A percentile compares a stretch with the other conserved stretches of the same genome.
Evolutionary conservation across 2,888 invertebrate genomes (phyloP).

Genomic region (Aplocera efformata): DNA sequence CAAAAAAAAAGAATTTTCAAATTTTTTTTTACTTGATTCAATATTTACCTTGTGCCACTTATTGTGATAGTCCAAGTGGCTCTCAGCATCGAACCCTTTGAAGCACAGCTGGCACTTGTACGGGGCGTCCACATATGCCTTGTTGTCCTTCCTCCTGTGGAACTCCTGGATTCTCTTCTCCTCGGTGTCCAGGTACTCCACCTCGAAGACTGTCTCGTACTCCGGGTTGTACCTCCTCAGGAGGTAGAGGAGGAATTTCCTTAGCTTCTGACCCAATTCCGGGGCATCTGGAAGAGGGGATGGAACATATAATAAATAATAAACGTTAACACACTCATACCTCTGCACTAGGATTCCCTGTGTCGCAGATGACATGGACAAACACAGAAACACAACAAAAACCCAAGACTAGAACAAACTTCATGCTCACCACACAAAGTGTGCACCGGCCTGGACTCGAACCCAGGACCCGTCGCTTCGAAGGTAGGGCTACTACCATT

Average conservation of each 20-base stretch:
- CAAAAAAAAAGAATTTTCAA: no score
- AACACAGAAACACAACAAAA: no score
- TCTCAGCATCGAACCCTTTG: slow-evolving; percentile 16
- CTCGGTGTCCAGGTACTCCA: slow-evolving; percentile 17
- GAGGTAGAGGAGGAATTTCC: slow-evolving; percentile 15
- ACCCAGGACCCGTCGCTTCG: no score
- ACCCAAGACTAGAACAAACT: no score
- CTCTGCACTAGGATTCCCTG: no score
- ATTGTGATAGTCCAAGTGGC: slow-evolving; percentile 16
- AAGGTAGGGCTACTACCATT: no score
- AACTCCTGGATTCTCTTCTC: slow-evolving; percentile 17
- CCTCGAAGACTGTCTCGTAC: slow-evolving; percentile 15
- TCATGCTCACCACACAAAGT: no score
- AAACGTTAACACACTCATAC: no score
- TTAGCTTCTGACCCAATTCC: slow-evolving; percentile 10
- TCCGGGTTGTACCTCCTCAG: slow-evolving; percentile 12
- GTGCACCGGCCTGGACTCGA: no score
- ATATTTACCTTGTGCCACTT: slow-evolving; percentile 15
- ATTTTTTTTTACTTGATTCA: no score
- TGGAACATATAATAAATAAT: no score
- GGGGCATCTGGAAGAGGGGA: slow-evolving; percentile 10
- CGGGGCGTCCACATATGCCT: slow-evolving; percentile 5
- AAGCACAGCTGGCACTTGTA: slow-evolving; percentile 16
- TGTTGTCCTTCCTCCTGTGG: slow-evolving; percentile 7
- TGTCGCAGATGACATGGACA: no score